Percentiles rank a stretch among this genome's conserved stretches.
Conservation (phyloP, 2,113 vertebrate species). For the Bubo scandiacus region DNA sequence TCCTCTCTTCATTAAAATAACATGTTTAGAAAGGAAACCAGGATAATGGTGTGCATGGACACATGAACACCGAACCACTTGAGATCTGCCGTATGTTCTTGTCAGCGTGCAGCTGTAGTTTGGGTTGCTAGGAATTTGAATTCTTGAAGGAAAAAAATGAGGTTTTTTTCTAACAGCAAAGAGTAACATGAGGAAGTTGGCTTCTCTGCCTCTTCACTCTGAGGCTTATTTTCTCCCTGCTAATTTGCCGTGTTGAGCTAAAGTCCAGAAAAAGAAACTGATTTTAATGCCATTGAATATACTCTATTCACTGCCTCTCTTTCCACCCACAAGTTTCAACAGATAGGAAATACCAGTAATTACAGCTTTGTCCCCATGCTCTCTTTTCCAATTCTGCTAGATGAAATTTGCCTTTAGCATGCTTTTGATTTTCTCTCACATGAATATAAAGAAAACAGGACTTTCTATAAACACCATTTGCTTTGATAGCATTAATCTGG, state of each 20-base stretch:
- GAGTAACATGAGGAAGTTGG: slow-evolving; percentile 8
- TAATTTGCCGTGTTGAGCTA: slow-evolving; percentile 61
- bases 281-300: slow-evolving; percentile 46
- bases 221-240: slow-evolving; percentile 54
- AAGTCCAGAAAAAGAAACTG: slow-evolving; percentile 57
- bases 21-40: slow-evolving; percentile 10
- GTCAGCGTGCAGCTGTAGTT: background rate
- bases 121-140: slow-evolving; percentile 1
- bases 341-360: slow-evolving; percentile 64
- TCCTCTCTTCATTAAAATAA: slow-evolving; percentile 9
- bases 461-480: slow-evolving; percentile 48
- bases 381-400: slow-evolving; percentile 47
- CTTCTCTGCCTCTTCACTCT: slow-evolving; percentile 34
- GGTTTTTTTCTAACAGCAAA: background rate
- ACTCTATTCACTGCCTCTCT: slow-evolving; percentile 37
- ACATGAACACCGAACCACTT: background rate
- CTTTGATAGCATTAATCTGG: slow-evolving; percentile 45
- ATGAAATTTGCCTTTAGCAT: slow-evolving; percentile 46
- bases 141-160: slow-evolving; percentile 16
- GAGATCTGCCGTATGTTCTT: background rate
- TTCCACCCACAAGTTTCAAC: slow-evolving; percentile 50
- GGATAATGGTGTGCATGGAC: background rate
- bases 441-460: slow-evolving; percentile 43
- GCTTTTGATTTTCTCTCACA: slow-evolving; percentile 32
- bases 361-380: slow-evolving; percentile 58